Conservation (phyloP, 2,797 vertebrate genomes). For the Iguana delicatissima region DNA sequence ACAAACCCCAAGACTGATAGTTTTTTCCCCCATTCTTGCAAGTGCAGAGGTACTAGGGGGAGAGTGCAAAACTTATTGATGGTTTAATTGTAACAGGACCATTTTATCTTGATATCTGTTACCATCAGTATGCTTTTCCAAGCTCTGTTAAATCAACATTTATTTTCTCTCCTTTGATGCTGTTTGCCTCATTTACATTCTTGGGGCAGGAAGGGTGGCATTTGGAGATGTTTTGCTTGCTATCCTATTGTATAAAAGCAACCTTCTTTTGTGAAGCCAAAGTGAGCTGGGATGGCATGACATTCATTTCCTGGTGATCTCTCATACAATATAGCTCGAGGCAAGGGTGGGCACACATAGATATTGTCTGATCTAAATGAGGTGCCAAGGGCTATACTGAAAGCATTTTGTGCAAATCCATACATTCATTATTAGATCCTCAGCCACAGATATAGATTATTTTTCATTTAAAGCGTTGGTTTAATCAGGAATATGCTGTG, state of each 20-base stretch:
- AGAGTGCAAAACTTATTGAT: neutral
- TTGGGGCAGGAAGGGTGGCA: slow-evolving; percentile 28
- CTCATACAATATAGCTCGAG: neutral
- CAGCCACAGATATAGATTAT: neutral
- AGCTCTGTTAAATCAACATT: slow-evolving; percentile 18
- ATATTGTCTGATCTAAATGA: neutral
- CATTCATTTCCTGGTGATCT: slow-evolving; percentile 28
- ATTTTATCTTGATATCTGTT: neutral
- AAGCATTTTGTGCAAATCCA: neutral
- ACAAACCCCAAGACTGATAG: no score
- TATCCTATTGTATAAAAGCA: slow-evolving; percentile 41
- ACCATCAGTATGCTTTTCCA: neutral
- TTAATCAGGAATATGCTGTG: neutral
- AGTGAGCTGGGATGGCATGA: slow-evolving; percentile 10
- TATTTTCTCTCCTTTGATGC: slow-evolving; percentile 39
- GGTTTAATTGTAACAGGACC: neutral
- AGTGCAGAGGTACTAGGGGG: no score
- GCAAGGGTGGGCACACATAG: neutral
- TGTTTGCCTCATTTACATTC: slow-evolving; percentile 34
- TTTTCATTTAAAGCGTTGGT: slow-evolving; percentile 20
- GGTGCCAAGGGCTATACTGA: neutral
- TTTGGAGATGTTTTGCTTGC: slow-evolving; percentile 52
- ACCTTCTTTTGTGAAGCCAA: slow-evolving; percentile 37
- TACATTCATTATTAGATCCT: neutral
- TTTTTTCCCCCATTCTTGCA: no score